Evolutionary conservation across 1,140 invertebrate genomes (phyloP).

Genomic region (Drosophila truncata): DNA sequence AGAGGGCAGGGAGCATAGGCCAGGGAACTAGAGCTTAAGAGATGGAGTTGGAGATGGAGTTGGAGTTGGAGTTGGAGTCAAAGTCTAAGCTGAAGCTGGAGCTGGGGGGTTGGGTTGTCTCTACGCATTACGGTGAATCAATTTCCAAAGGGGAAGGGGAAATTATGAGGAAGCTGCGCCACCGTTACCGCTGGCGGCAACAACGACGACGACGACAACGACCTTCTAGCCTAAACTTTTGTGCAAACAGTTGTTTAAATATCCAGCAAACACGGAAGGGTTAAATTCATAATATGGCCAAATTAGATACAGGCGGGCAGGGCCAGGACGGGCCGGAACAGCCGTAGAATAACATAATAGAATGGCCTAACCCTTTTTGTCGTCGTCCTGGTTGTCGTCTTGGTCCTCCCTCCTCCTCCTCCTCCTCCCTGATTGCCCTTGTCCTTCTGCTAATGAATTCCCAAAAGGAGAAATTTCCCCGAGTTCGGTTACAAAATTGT

Average conservation of each 20-base stretch:
- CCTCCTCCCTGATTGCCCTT: not conserved
- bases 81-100: slow-evolving; percentile 13
- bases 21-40: not conserved
- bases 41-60: too few relatives aligned
- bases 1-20: slow-evolving; percentile 10
- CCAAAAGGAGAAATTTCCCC: slow-evolving; percentile 74
- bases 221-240: slow-evolving; percentile 80
- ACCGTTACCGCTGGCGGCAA: slow-evolving; percentile 30
- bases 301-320: slow-evolving; percentile 72
- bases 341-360: slow-evolving; percentile 78
- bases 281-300: slow-evolving; percentile 83
- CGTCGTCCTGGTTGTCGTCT: slow-evolving; percentile 8
- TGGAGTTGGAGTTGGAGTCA: not conserved
- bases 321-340: slow-evolving; percentile 35
- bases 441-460: slow-evolving; percentile 71
- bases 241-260: slow-evolving; percentile 83
- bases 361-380: slow-evolving; percentile 48
- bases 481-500: slow-evolving; percentile 75
- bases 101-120: slow-evolving; percentile 22
- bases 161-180: slow-evolving; percentile 67
- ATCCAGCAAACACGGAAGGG: slow-evolving; percentile 82
- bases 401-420: not conserved
- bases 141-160: slow-evolving; percentile 56
- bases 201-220: slow-evolving; percentile 41
- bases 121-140: slow-evolving; percentile 73